These are phyloP conservation scores for Gallinago jamesoni DNA, from an alignment of 2,113 vertebrate species.

Conservation along the genomic window DNA sequence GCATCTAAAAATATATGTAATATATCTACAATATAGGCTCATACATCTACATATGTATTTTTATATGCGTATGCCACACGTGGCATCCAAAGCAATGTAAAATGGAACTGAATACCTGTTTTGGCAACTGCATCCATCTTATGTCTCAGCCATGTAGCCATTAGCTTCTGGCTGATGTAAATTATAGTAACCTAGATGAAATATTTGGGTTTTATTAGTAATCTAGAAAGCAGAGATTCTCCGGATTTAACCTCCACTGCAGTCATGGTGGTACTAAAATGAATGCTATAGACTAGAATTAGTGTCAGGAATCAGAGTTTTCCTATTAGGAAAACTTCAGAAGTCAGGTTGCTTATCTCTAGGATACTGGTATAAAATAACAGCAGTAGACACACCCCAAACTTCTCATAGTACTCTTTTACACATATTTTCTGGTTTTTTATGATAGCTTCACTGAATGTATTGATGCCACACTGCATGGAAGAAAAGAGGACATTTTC, in stretches of 20 bases:
- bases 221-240: neutral
- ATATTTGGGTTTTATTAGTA: neutral
- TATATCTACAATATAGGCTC: too few species aligned
- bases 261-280: neutral
- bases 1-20: neutral
- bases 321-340: neutral
- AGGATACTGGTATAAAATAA: neutral
- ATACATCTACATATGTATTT: neutral
- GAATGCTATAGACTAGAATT: neutral
- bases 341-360: neutral
- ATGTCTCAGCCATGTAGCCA: neutral
- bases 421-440: neutral
- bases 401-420: neutral
- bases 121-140: neutral
- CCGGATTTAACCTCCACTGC: neutral
- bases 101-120: neutral
- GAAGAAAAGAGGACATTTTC: neutral
- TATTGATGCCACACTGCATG: neutral
- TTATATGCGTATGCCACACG: neutral
- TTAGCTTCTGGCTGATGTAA: neutral
- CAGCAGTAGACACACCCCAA: neutral
- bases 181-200: neutral
- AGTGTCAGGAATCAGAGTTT: neutral
- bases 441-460: neutral
- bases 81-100: neutral